phyloP scores from a whole-genome alignment of 2,113 vertebrate species.

The Ctenodactylus gundi region DNA sequence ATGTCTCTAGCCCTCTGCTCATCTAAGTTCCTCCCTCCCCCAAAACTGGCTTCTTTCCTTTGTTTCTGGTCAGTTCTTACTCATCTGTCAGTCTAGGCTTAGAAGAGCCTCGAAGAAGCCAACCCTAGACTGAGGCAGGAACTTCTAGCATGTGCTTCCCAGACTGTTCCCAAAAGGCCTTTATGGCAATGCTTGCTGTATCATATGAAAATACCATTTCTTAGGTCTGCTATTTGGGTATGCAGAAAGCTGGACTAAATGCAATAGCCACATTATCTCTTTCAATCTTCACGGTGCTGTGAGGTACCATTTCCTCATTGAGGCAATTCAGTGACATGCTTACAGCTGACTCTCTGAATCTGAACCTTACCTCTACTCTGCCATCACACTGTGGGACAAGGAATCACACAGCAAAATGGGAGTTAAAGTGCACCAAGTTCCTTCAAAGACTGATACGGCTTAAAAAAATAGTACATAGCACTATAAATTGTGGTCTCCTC shows the following conservation, averaged over 20 bases:
- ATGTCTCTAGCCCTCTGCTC: not conserved
- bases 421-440: too few relatives aligned
- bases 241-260: not conserved
- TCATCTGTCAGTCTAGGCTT: not conserved
- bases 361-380: not conserved
- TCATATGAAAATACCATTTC: not conserved
- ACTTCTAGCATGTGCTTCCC: not conserved
- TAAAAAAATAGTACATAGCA: not conserved
- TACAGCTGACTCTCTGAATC: not conserved
- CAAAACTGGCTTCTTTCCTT: not conserved
- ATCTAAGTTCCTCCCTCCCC: not conserved
- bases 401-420: not conserved
- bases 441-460: not conserved
- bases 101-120: not conserved
- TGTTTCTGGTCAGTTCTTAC: not conserved
- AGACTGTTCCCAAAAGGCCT: not conserved
- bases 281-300: not conserved
- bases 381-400: too few relatives aligned
- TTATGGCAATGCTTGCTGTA: not conserved
- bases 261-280: not conserved
- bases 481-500: accelerated
- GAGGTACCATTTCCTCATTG: not conserved
- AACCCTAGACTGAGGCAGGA: not conserved
- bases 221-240: not conserved
- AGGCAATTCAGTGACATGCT: not conserved